Conservation (phyloP, 2,113 vertebrate genomes). For the Chionomys nivalis region DNA sequence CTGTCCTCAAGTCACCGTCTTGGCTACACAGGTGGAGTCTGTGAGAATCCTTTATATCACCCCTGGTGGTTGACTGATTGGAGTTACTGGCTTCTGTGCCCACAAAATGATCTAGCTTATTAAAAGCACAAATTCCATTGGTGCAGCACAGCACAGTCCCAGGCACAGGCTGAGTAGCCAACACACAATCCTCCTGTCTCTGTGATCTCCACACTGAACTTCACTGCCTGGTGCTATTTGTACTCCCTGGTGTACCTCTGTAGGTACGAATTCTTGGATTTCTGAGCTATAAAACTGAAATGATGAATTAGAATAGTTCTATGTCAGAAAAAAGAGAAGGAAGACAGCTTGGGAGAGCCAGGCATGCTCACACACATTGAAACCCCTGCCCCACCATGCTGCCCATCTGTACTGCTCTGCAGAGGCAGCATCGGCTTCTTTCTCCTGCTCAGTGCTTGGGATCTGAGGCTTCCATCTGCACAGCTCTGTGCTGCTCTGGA, state of each 20-base stretch:
- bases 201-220: neutral
- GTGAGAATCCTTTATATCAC: neutral
- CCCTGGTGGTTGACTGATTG: neutral
- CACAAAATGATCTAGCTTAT: neutral
- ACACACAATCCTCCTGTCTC: neutral
- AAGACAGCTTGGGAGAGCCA: too few species aligned
- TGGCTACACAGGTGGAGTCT: neutral
- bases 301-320: too few species aligned
- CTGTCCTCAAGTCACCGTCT: neutral
- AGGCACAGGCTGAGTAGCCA: neutral
- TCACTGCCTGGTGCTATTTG: conserved; percentile 84
- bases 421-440: neutral
- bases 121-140: neutral
- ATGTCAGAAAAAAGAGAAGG: too few species aligned
- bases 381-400: neutral
- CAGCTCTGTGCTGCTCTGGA: neutral
- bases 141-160: too few species aligned
- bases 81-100: neutral
- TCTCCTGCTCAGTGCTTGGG: neutral
- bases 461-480: neutral
- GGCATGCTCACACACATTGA: too few species aligned
- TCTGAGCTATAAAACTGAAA: neutral
- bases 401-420: too few species aligned
- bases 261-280: neutral
- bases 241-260: conserved; percentile 88